Evolutionary conservation across 2,113 vertebrate genomes (phyloP).

Genomic region (Cynopterus brachyotis): DNA sequence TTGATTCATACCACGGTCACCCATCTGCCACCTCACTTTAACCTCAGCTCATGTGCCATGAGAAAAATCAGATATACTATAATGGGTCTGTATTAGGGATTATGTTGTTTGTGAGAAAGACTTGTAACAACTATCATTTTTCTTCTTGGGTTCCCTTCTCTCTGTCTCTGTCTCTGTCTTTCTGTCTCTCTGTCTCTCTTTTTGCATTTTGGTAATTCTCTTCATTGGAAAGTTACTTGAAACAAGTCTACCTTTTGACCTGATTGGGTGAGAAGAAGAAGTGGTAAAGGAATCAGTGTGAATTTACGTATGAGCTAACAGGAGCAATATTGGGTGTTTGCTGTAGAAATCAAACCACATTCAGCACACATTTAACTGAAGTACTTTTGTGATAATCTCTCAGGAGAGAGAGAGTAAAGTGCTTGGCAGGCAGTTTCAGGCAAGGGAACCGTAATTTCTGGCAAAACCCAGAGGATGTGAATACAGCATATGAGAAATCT

Average conservation of each 20-base stretch:
- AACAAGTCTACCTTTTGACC: background rate
- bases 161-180: background rate
- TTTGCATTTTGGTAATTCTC: background rate
- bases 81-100: background rate
- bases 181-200: background rate
- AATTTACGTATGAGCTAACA: background rate
- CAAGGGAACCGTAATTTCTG: background rate
- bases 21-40: background rate
- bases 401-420: background rate
- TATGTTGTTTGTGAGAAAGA: background rate
- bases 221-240: background rate
- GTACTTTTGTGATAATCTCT: background rate
- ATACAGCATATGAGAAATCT: background rate
- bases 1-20: background rate
- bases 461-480: background rate
- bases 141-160: background rate
- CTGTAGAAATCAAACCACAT: background rate
- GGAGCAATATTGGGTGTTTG: background rate
- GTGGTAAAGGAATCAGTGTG: background rate
- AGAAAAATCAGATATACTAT: background rate
- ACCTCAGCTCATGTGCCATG: background rate
- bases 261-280: background rate
- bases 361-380: background rate
- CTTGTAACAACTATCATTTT: background rate
- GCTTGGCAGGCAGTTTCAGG: background rate